Percentiles rank a stretch among this genome's conserved stretches.
These are phyloP conservation scores for Octodonta nipae DNA, from an alignment of 2,888 invertebrate genomes.

Conservation along the genomic window DNA sequence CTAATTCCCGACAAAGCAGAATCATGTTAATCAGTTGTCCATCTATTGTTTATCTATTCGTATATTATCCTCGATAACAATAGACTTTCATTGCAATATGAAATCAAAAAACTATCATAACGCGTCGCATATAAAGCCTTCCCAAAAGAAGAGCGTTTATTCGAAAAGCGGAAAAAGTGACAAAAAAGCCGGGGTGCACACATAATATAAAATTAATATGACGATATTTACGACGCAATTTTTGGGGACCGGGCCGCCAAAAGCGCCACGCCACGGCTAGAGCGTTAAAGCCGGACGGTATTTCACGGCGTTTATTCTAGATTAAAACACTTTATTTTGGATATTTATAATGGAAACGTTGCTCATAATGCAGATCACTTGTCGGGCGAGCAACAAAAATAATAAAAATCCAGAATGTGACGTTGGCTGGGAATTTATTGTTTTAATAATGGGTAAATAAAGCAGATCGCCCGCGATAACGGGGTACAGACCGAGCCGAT, in stretches of 20 bases:
- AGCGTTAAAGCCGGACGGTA: slow-evolving; percentile 27
- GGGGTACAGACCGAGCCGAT: slow-evolving; percentile 20
- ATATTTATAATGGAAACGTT: slow-evolving; percentile 37
- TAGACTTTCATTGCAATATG: too few relatives aligned
- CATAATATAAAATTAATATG: slow-evolving; percentile 39
- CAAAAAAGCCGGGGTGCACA: slow-evolving; percentile 26
- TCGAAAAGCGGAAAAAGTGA: slow-evolving; percentile 23
- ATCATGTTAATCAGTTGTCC: too few relatives aligned
- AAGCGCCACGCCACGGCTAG: slow-evolving; percentile 3
- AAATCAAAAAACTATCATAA: too few relatives aligned
- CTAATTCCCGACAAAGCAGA: too few relatives aligned
- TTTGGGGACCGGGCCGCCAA: slow-evolving; percentile 30
- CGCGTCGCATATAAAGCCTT: too few relatives aligned
- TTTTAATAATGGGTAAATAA: slow-evolving; percentile 40
- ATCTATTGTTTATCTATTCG: too few relatives aligned
- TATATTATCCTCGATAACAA: too few relatives aligned
- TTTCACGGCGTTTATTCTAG: slow-evolving; percentile 37
- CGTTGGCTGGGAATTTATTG: slow-evolving; percentile 37
- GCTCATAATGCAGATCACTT: slow-evolving; percentile 38
- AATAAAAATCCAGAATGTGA: slow-evolving; percentile 37
- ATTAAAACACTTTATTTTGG: slow-evolving; percentile 41
- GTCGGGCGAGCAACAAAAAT: slow-evolving; percentile 35
- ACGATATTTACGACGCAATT: slow-evolving; percentile 38
- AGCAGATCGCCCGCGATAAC: slow-evolving; percentile 32
- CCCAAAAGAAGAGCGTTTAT: too few relatives aligned